Evolutionary conservation across 2,113 vertebrate species (phyloP).

Genomic region (Calidris pugnax): DNA sequence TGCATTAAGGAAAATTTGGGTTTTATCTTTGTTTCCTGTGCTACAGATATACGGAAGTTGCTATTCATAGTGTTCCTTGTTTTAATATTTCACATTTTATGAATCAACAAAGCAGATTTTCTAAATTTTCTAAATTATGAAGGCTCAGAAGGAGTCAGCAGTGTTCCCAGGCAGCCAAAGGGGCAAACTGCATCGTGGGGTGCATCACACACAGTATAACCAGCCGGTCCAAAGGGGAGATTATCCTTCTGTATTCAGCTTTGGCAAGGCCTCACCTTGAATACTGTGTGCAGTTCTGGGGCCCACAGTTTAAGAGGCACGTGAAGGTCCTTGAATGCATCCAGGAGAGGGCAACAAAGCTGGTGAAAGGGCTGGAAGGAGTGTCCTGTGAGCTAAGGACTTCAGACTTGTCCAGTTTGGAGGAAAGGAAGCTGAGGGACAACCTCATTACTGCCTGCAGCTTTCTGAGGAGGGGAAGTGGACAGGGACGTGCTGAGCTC

Average conservation of each 20-base stretch:
- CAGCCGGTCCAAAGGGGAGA: background rate
- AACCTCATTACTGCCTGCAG: background rate
- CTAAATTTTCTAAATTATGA: background rate
- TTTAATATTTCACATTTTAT: background rate
- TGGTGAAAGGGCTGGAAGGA: background rate
- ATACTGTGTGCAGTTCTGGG: background rate
- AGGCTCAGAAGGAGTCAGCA: background rate
- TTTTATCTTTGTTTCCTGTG: background rate
- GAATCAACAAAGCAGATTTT: background rate
- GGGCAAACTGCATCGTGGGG: background rate
- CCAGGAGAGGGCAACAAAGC: background rate
- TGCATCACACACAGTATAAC: background rate
- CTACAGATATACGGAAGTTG: background rate
- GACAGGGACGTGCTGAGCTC: background rate
- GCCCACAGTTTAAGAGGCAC: background rate
- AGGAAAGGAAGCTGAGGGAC: background rate
- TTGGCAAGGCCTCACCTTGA: background rate
- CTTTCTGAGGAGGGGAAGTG: background rate
- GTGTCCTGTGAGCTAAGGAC: background rate
- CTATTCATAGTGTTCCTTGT: background rate
- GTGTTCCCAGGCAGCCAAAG: background rate
- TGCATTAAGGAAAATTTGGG: background rate
- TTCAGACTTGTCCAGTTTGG: background rate
- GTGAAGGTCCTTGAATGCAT: background rate
- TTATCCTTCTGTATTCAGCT: fast-evolving